Conservation (phyloP, 2,113 vertebrate species). For the Circaetus cinerascens region DNA sequence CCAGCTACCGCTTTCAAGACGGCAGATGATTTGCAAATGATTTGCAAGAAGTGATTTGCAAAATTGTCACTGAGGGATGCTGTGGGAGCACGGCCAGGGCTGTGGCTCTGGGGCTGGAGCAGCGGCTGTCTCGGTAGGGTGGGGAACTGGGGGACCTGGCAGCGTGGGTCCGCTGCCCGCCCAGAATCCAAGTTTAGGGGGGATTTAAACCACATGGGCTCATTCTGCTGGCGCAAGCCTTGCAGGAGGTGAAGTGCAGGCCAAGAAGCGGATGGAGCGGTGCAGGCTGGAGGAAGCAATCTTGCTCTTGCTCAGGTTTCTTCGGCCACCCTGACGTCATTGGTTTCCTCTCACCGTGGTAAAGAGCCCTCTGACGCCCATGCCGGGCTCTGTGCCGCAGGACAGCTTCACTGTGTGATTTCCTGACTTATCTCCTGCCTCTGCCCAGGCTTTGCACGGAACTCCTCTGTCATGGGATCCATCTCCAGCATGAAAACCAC, state of each 20-base stretch:
- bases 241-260: background rate
- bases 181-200: background rate
- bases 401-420: rapidly evolving
- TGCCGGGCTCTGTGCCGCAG: rapidly evolving
- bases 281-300: background rate
- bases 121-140: rapidly evolving
- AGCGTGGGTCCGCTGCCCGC: background rate
- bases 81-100: background rate
- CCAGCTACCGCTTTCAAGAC: background rate
- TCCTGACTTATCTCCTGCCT: background rate
- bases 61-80: background rate
- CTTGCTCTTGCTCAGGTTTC: background rate
- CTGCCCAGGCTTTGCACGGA: background rate
- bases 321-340: rapidly evolving
- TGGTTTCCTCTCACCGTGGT: background rate
- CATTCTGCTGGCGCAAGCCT: background rate
- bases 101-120: background rate
- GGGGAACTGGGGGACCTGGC: background rate
- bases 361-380: background rate
- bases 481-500: background rate
- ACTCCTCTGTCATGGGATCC: background rate
- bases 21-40: background rate
- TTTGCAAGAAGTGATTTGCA: background rate
- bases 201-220: background rate
- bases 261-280: rapidly evolving